A percentile compares a stretch with the other conserved stretches of the same genome.
These are phyloP conservation scores for Acanthiza pusilla DNA, from an alignment of 2,797 vertebrate species.

Conservation along the genomic window DNA sequence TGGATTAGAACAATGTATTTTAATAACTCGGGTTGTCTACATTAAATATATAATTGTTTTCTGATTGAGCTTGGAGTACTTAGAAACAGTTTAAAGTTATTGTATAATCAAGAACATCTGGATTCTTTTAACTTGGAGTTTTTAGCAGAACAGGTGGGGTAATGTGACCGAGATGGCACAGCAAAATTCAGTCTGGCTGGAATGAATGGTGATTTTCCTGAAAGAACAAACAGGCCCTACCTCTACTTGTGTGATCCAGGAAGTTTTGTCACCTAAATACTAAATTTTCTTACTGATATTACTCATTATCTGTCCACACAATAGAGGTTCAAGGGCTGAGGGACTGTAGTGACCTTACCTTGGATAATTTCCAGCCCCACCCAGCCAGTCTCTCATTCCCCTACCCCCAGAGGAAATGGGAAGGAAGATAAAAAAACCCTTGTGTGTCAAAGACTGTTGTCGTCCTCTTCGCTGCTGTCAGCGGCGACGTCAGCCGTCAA, in stretches of 20 bases:
- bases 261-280: not conserved
- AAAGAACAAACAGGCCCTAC: not conserved
- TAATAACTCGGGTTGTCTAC: not conserved
- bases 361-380: not conserved
- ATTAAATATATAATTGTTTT: not conserved
- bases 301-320: not conserved
- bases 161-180: not conserved
- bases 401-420: not conserved
- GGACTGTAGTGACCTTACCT: not conserved
- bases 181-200: not conserved
- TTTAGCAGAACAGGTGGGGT: not conserved
- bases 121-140: not conserved
- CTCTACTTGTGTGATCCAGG: not conserved
- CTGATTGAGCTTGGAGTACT: not conserved
- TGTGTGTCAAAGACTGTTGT: not conserved
- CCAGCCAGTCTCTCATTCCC: not conserved
- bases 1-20: not conserved
- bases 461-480: too few relatives aligned
- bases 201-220: not conserved
- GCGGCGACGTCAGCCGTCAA: too few relatives aligned
- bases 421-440: not conserved
- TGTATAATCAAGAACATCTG: not conserved
- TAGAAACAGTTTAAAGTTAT: not conserved
- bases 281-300: not conserved
- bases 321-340: not conserved